Percentiles rank a stretch among this genome's conserved stretches.
These are phyloP conservation scores for Listronotus bonariensis DNA, from an alignment of 1,140 invertebrate genomes.

Conservation along the genomic window DNA sequence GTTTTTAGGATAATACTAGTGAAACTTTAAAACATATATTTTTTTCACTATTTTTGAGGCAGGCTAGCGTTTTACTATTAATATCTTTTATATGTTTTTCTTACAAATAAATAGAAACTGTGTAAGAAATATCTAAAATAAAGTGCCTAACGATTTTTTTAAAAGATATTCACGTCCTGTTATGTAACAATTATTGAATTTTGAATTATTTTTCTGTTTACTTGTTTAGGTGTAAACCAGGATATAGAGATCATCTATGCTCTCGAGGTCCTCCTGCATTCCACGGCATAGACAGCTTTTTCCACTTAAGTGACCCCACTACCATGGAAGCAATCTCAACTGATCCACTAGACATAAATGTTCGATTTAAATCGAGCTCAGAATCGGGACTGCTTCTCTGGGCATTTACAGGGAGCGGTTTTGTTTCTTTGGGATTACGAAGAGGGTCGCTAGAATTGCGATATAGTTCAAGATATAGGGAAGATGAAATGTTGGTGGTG, in stretches of 20 bases:
- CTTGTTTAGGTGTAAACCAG: constrained; percentile 45
- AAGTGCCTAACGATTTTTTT: too few species aligned
- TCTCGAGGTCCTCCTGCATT: constrained; percentile 50
- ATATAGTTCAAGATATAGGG: constrained; percentile 76
- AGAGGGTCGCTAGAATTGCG: constrained; percentile 70
- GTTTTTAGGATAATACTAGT: too few species aligned
- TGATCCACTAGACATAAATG: constrained; percentile 79
- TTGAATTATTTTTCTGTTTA: too few species aligned
- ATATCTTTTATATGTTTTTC: too few species aligned
- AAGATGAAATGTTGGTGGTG: constrained; percentile 70
- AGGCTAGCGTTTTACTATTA: too few species aligned
- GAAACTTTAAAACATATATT: too few species aligned
- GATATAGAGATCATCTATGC: constrained; percentile 52
- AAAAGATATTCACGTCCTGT: too few species aligned
- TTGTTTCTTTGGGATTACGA: constrained; percentile 82
- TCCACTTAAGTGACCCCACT: constrained; percentile 73
- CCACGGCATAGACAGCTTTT: constrained; percentile 67
- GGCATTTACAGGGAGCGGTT: constrained; percentile 80
- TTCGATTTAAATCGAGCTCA: constrained; percentile 70
- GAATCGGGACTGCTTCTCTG: constrained; percentile 85
- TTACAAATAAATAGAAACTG: too few species aligned
- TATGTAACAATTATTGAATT: too few species aligned
- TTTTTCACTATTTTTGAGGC: too few species aligned
- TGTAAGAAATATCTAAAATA: too few species aligned
- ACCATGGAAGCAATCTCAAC: constrained; percentile 73